Base-by-base conservation (phyloP, 2,888 invertebrate species). In the Ypsolopha sequella region DNA sequence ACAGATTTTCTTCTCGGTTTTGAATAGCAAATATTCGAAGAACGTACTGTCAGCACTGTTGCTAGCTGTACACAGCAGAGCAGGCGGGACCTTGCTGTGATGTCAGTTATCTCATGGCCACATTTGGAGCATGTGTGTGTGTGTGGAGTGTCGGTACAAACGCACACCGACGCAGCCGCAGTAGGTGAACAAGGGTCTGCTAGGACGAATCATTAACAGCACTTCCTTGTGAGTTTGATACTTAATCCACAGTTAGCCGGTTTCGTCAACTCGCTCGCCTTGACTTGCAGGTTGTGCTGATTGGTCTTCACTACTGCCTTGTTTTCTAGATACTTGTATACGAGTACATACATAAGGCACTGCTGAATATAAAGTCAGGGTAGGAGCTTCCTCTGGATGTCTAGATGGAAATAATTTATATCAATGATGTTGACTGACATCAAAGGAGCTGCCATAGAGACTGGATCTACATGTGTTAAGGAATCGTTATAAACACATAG, bases 101-200 rank as follows among this genome's bases (percentile, higher is more conserved):
- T 79, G 80, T 77, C 75, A 78, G 80, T 76, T 80, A 81, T 81
- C 80, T 84, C 84, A 85, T 68, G 82, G 82, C 68, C 81, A 65
- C 68, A 63, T 66, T 66, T 61, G 59, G 36, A 46, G 56, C 54
- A 59, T 60, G 57, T 55, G 61, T 58, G 59, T 52, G 59, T 56
- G 48, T 55, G 55, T 52, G 24, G 4, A 24, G 53, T 56, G 55
- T 54, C 56, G 56, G 54, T n/a, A 47, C 47, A 38, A 7, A 14
- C 11, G 36, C 43, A 11, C 39, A 39, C 39, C 6, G 39, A 10
- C 39, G 39, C 11, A 39, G n/a, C 39, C 39, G 39, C 10, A 39
- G n/a, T 11, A 11, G 39, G n/a, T 39, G 39, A 46, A 58, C 59
- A 61, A 78, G 80, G 80, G 80, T 76, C 62, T 58, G 67, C 76